Percentiles rank a stretch among this genome's conserved stretches.
Conservation (phyloP, 2,888 invertebrate species). For the Miltochrista miniata region DNA sequence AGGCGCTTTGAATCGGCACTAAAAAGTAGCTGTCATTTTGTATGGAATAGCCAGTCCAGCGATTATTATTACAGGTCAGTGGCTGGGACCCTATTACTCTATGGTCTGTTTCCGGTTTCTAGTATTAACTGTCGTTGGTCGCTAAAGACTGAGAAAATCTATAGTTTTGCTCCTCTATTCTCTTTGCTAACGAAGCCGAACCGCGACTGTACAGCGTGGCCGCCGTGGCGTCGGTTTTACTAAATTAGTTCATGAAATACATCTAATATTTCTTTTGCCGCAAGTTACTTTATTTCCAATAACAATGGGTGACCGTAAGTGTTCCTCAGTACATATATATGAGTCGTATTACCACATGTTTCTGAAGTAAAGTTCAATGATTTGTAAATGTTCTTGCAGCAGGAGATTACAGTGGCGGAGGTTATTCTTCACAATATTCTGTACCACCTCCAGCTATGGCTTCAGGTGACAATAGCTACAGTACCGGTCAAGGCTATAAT, state of each 20-base stretch:
- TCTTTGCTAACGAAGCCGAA: background rate
- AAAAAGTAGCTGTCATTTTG: no score
- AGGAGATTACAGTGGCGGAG: conserved; percentile 69
- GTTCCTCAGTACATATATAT: background rate
- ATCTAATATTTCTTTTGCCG: no score
- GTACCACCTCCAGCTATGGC: conserved; percentile 72
- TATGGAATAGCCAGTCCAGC: no score
- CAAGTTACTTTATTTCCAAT: conserved; percentile 6
- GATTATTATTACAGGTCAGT: no score
- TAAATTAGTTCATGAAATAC: no score
- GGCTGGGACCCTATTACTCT: no score
- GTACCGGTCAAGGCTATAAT: conserved; percentile 60
- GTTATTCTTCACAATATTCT: conserved; percentile 74
- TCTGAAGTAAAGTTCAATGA: background rate
- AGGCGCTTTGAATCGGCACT: no score
- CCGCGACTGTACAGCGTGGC: background rate
- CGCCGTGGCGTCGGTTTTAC: conserved; percentile 33
- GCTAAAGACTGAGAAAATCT: no score
- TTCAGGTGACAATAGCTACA: conserved; percentile 68
- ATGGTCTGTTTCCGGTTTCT: no score
- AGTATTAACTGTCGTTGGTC: no score
- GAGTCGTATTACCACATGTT: background rate
- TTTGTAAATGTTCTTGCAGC: conserved; percentile 27
- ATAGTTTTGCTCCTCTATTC: no score
- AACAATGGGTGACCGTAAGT: conserved; percentile 36